Evolutionary conservation across 2,797 vertebrate genomes (phyloP), one percentile per base, ranked within the genome.

Genomic region (Melanotaenia trifasciata): DNA sequence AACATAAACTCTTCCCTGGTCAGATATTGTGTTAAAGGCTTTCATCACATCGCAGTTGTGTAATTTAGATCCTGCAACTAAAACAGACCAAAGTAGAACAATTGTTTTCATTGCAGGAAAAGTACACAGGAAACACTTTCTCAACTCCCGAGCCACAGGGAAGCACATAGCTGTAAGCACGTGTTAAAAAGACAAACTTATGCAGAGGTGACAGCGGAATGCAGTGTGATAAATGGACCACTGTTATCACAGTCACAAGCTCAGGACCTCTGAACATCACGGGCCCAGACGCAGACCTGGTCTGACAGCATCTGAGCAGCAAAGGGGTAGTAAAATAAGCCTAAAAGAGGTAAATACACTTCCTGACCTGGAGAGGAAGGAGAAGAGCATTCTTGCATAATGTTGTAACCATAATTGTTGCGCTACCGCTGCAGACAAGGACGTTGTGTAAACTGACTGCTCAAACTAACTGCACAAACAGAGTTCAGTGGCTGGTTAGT

Each of bases 21-120:
- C 67, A 60, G 60, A 45, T 5, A 59, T 54, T 24, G 43, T 33
- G 62, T 58, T 43, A 35, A 36, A 20, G 2, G n/a, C 38, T 43
- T 78, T 61, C 67, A 67, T 81, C 67, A 64, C 66, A 54, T 26
- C 18, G 43, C 18, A 47, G 22, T 74, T 61, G 62, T 36, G 58
- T 33, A 79, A 78, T 60, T 60, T 8, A 14, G 26, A 50, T 26
- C 36, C n/a, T 70, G 69, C 40, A 60, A 53, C 35, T 14, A 22
- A 30, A 69, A 73, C 47, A 71, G 24, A 36, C 65, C 43, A 30
- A 62, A 63, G 56, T 24, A 16, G 26, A 64, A 63, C 60, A 40
- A 45, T 67, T 16, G 35, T 30, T 22, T 0, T 38, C 1, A 6
- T 58, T 57, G 47, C 9, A 38, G 38, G 14, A 60, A 64, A 56